Evolutionary conservation across 2,888 invertebrate genomes (phyloP), one percentile per base, ranked within the genome.

Genomic region (Antitype chi): DNA sequence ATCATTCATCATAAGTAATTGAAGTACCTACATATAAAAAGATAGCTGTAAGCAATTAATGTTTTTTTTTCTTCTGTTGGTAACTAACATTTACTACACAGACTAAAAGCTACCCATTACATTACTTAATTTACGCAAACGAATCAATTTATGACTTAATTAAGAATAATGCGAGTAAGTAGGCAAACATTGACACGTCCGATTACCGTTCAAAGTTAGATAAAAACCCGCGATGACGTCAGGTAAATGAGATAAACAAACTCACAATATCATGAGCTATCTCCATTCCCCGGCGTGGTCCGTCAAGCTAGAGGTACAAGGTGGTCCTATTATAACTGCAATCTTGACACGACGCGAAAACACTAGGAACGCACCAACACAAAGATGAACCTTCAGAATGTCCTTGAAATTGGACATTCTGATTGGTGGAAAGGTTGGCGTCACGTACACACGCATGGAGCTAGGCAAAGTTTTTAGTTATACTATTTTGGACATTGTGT

Each of bases 321-420:
- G 81, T 76, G 75, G 76, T 78, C 76, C 63, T 80, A 80, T 49
- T 74, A 70, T 53, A 74, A 85, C 68, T 77, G 86, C 84, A 79
- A 64, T 81, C 84, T 80, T 84, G 78, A 89, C 85, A 89, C 87
- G 81, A 86, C 72, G 85, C 80, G 47, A 74, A 88, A 91, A 89
- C 89, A 89, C 83, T 75, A 78, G 75, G 70, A 63, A 69, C 85
- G 81, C 82, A 81, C 74, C 70, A 20, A 23, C 74, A 73, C n/a
- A 23, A 4, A 69, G 38, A 72, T 60, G 32, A 49, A 84, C 72
- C 70, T 80, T 79, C 70, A 78, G 71, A 64, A 80, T 74, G 90
- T 84, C 91, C 91, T 91, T 90, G 90, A 84, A 84, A 83, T 57
- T 62, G 62, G 77, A 76, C 73, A 64, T 68, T 72, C 64, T 74